phyloP scores from a whole-genome alignment of 2,888 invertebrate species.

The Cosmorhoe ocellata region DNA sequence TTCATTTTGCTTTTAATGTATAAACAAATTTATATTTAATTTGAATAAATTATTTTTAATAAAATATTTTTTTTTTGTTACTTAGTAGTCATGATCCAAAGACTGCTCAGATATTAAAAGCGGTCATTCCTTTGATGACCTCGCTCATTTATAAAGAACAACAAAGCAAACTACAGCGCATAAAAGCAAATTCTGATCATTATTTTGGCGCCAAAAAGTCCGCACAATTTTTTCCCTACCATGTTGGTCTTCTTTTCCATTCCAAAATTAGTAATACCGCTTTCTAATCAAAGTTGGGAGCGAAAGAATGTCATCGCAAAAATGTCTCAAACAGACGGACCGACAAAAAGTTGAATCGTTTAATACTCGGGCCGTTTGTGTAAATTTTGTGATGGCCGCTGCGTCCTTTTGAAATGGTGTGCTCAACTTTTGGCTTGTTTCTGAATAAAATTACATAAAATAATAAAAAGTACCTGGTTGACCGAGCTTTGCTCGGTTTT shows the following conservation, averaged over 20 bases:
- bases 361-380: conserved; percentile 72
- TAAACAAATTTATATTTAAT: too few species aligned
- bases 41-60: too few species aligned
- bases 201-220: conserved; percentile 22
- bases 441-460: too few species aligned
- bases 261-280: conserved; percentile 36
- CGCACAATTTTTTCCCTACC: conserved; percentile 8
- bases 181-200: not conserved
- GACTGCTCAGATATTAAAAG: too few species aligned
- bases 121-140: too few species aligned
- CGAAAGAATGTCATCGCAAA: conserved; percentile 68
- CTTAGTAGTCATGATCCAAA: too few species aligned
- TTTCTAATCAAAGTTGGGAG: conserved; percentile 69
- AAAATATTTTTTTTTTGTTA: too few species aligned
- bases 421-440: conserved; percentile 32
- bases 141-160: too few species aligned
- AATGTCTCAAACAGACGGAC: conserved; percentile 48
- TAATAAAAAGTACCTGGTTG: too few species aligned
- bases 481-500: too few species aligned
- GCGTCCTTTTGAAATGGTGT: conserved; percentile 43
- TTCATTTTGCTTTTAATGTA: too few species aligned
- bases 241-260: not conserved
- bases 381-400: conserved; percentile 70
- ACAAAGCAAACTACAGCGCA: too few species aligned
- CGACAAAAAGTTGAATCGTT: conserved; percentile 69